Conservation (phyloP, 2,888 invertebrate genomes). For the Corythucha ciliata region DNA sequence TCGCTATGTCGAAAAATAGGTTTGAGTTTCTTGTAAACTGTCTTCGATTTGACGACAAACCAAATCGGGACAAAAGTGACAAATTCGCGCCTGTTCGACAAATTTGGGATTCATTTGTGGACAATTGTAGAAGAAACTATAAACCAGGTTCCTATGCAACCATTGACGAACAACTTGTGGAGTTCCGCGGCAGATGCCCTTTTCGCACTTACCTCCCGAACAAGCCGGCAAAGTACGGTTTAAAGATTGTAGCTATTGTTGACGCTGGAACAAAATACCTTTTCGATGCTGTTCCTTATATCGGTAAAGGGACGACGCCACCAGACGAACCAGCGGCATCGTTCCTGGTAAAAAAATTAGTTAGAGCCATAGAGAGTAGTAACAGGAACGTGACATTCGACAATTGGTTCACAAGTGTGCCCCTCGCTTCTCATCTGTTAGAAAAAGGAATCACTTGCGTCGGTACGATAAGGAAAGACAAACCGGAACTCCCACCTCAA, state of each 20-base stretch:
- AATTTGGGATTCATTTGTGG: slow-evolving; percentile 34
- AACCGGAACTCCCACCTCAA: background rate
- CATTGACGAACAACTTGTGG: slow-evolving; percentile 35
- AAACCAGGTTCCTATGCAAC: slow-evolving; percentile 30
- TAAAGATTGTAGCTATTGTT: slow-evolving; percentile 26
- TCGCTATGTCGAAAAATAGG: slow-evolving; percentile 5
- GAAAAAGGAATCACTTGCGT: background rate
- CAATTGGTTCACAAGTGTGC: slow-evolving; percentile 1
- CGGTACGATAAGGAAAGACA: background rate
- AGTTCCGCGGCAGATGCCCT: slow-evolving; percentile 32
- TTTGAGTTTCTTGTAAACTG: slow-evolving; percentile 17
- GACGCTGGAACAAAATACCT: slow-evolving; percentile 18
- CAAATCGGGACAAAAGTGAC: slow-evolving; percentile 16
- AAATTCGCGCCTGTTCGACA: slow-evolving; percentile 37
- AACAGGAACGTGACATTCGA: background rate
- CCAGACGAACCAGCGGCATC: background rate
- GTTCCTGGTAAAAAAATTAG: background rate
- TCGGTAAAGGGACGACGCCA: slow-evolving; percentile 5
- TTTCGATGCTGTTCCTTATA: slow-evolving; percentile 12
- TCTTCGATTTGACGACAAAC: slow-evolving; percentile 18
- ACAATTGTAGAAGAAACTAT: slow-evolving; percentile 31
- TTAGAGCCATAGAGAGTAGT: background rate
- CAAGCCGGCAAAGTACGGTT: slow-evolving; percentile 35
- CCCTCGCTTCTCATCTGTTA: background rate
- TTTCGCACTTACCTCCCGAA: slow-evolving; percentile 34